Evolutionary conservation across 2,113 vertebrate genomes (phyloP), one percentile per base, ranked within the genome.

Genomic region (Uria lomvia): DNA sequence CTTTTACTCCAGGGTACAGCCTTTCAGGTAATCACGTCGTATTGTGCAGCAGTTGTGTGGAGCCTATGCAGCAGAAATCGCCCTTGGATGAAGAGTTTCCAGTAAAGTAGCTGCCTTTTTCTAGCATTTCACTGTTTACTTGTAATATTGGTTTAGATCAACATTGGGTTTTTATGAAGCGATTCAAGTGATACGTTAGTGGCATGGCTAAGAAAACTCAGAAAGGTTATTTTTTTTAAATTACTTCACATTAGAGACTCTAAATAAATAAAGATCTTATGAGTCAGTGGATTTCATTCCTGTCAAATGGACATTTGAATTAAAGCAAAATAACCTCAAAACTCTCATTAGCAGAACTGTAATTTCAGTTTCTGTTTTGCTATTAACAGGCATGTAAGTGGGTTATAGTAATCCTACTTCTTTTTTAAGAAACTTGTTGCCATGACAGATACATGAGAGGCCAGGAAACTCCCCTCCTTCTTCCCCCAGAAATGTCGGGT

Each of bases 331-430:
- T 55, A 75, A 74, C 56, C 50, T 87, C 75, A 83, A 49, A 52
- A 24, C 26, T 85, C 76, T 71, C 11, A 36, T 24, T 36, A 58
- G 67, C 53, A 90, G 67, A 82, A 34, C 75, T 62, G 19, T n/a
- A 32, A 60, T 71, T 92, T 86, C 82, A 84, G 59, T 94, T 95
- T 97, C 95, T 95, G 66, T 88, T 96, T 96, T 84, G 32, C 62
- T 81, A 83, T 84, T 87, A 86, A 49, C 27, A 62, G 40, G 38
- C 67, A 52, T 91, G 71, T 74, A 90, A 94, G 77, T 76, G 83
- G 59, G 36, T 96, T 83, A 53, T 78, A 66, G 45, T 29, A 88
- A 89, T 85, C 75, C 88, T 72, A 59, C 67, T 87, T 38, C 55
- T 93, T 73, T 70, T 94, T 88, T 62, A 88, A 50, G 67, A 93